A percentile compares a stretch with the other conserved stretches of the same genome.
phyloP scores from a whole-genome alignment of 1,140 invertebrate genomes.

The Trigoniulus corallinus region DNA sequence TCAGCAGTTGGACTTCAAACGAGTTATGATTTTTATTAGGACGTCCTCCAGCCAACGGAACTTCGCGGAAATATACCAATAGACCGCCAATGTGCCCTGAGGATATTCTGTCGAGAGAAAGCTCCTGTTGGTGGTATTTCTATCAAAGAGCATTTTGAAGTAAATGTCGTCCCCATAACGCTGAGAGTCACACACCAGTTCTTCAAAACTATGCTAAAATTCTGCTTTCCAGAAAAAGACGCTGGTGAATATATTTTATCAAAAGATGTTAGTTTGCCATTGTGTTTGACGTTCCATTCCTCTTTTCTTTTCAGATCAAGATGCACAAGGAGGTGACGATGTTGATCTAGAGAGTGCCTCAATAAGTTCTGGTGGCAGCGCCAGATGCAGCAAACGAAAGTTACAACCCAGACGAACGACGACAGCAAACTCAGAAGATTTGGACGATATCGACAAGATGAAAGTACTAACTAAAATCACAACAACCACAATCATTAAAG shows the following conservation, averaged over 20 bases:
- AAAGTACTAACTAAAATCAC: conserved; percentile 37
- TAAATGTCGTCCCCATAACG: conserved; percentile 82
- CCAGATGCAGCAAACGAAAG: conserved; percentile 21
- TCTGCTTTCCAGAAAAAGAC: conserved; percentile 95
- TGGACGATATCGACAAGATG: conserved; percentile 96
- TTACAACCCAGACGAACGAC: conserved; percentile 61
- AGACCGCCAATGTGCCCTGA: conserved; percentile 59
- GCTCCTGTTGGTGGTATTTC: conserved; percentile 91
- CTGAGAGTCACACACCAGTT: conserved; percentile 93
- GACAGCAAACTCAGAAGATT: conserved; percentile 64
- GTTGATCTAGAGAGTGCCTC: conserved; percentile 8
- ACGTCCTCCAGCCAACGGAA: conserved; percentile 75
- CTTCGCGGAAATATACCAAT: conserved; percentile 77
- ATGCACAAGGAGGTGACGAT: conserved; percentile 22
- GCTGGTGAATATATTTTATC: conserved; percentile 32
- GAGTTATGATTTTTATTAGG: conserved; percentile 21
- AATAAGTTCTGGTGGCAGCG: background rate
- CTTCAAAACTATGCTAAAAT: conserved; percentile 92
- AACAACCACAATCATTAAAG: background rate
- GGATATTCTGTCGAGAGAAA: conserved; percentile 76
- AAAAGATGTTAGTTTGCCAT: background rate
- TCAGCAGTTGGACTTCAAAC: background rate
- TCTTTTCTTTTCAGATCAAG: background rate
- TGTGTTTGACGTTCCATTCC: background rate
- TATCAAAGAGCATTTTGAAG: conserved; percentile 96